Percentiles rank a stretch among this genome's conserved stretches.
These are phyloP conservation scores for Ctenoplectra terminalis DNA, from an alignment of 1,140 invertebrate species.

Conservation along the genomic window DNA sequence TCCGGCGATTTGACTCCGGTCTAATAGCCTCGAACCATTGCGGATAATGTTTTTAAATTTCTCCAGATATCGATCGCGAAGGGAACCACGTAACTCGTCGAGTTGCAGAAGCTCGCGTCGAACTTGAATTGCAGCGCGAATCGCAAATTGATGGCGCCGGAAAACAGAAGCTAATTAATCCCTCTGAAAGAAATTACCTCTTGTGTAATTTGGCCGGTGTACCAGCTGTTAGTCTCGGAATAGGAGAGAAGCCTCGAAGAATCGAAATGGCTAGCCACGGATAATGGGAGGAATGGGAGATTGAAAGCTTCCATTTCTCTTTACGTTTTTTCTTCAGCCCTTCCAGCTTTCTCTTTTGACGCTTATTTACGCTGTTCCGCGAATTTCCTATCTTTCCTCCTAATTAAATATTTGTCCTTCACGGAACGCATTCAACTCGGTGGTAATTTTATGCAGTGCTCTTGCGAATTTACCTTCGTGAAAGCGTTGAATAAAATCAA, in stretches of 20 bases:
- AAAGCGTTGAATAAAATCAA: neutral
- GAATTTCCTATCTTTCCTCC: constrained; percentile 17
- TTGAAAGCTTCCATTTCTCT: constrained; percentile 63
- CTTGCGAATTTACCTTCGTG: neutral
- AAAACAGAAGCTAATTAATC: constrained; percentile 78
- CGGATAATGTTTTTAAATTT: constrained; percentile 11
- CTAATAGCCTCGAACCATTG: neutral
- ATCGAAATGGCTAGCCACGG: constrained; percentile 52
- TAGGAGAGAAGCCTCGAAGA: constrained; percentile 46
- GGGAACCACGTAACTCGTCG: neutral
- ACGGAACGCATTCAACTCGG: neutral
- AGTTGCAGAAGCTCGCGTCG: neutral
- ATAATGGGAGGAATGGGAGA: constrained; percentile 59
- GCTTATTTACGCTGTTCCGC: neutral
- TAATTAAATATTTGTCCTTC: constrained; percentile 48
- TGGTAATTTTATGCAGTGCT: neutral
- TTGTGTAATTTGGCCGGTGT: constrained; percentile 69
- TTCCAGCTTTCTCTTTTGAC: neutral
- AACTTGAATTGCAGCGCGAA: constrained; percentile 31
- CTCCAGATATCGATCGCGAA: neutral
- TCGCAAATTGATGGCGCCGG: constrained; percentile 68
- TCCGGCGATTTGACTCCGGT: no score
- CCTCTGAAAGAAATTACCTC: constrained; percentile 73
- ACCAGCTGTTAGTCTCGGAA: constrained; percentile 26
- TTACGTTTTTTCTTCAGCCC: constrained; percentile 27